These are phyloP conservation scores for Abramis brama DNA, from an alignment of 2,113 vertebrate species.

Conservation along the genomic window DNA sequence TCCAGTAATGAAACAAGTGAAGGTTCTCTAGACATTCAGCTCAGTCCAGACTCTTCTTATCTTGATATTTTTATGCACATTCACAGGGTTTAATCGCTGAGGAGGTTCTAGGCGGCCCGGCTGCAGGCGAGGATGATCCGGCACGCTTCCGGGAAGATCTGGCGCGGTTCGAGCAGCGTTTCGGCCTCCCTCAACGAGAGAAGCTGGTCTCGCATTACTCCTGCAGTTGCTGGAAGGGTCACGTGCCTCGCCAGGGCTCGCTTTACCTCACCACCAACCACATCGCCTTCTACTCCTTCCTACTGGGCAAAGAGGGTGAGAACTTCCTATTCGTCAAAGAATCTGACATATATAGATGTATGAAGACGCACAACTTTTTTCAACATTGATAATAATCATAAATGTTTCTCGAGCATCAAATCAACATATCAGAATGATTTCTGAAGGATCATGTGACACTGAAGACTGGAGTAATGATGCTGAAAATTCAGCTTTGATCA, in stretches of 20 bases:
- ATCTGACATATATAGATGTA: too few relatives aligned
- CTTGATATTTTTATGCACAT: neutral
- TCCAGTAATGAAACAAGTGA: too few relatives aligned
- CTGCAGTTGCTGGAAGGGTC: conserved; percentile 97
- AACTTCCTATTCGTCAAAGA: too few relatives aligned
- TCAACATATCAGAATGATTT: too few relatives aligned
- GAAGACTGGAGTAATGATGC: too few relatives aligned
- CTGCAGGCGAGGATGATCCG: conserved; percentile 89
- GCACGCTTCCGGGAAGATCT: conserved; percentile 90
- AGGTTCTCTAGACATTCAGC: too few relatives aligned
- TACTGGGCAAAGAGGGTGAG: conserved; percentile 94
- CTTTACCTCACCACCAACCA: conserved; percentile 97
- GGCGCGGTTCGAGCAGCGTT: conserved; percentile 89
- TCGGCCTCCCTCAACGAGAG: conserved; percentile 89
- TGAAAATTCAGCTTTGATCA: too few relatives aligned
- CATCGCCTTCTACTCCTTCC: conserved; percentile 96
- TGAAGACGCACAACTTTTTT: too few relatives aligned
- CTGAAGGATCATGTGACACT: too few relatives aligned
- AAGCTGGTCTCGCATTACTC: conserved; percentile 92
- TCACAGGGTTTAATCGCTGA: conserved; percentile 92
- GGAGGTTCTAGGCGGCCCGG: conserved; percentile 86
- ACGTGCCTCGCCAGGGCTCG: conserved; percentile 96
- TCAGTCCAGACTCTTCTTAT: neutral
- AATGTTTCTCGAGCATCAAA: too few relatives aligned
- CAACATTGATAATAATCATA: too few relatives aligned